These are phyloP conservation scores for Aspiorhynchus laticeps DNA, from an alignment of 2,113 vertebrate genomes.

Conservation along the genomic window DNA sequence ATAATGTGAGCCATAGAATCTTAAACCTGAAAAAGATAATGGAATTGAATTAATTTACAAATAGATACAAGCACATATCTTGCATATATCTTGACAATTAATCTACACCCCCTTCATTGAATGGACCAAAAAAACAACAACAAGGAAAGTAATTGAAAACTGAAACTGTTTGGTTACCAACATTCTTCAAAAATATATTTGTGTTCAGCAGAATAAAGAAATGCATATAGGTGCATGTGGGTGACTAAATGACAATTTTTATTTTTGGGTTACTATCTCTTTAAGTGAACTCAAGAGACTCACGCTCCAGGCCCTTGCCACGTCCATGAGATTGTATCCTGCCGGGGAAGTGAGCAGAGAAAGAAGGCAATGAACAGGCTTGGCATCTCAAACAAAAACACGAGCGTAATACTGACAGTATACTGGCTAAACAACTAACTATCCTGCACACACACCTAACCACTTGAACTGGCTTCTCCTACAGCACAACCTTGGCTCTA, in stretches of 20 bases:
- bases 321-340: slow-evolving; percentile 88
- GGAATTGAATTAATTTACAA: neutral
- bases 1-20: slow-evolving; percentile 94
- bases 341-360: slow-evolving; percentile 3
- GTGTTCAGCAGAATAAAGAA: neutral
- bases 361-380: neutral
- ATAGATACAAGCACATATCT: neutral
- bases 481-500: neutral
- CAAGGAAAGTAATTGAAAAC: neutral
- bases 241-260: neutral
- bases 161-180: neutral
- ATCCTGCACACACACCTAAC: neutral
- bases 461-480: neutral
- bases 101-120: neutral
- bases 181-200: neutral
- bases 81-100: neutral
- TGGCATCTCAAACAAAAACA: slow-evolving; percentile 13
- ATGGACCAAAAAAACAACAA: neutral
- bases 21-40: slow-evolving; percentile 77
- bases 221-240: neutral
- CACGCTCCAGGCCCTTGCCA: slow-evolving; percentile 88
- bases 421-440: neutral
- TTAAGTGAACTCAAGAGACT: slow-evolving; percentile 37
- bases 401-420: neutral
- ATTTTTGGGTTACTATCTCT: neutral